Evolutionary conservation across 2,797 vertebrate species (phyloP).

Genomic region (Lacerta agilis): DNA sequence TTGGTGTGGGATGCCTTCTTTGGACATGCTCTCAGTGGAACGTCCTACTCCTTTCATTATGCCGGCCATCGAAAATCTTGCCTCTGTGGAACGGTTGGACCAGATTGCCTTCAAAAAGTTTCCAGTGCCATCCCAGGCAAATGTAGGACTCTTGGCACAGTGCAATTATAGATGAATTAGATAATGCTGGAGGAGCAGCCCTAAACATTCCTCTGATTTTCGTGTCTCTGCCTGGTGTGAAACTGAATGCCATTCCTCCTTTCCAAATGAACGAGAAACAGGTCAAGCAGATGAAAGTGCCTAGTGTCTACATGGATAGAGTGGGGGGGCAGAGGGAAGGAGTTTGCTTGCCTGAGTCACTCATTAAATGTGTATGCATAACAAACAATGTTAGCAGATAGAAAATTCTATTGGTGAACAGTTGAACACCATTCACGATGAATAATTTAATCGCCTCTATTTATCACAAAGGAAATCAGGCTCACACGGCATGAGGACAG

Average conservation of each 20-base stretch:
- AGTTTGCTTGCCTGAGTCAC: slow-evolving; percentile 25
- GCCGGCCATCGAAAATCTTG: too few species aligned
- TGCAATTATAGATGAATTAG: too few species aligned
- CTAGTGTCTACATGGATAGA: not conserved
- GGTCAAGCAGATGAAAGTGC: slow-evolving; percentile 27
- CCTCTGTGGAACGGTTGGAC: too few species aligned
- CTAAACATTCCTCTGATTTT: not conserved
- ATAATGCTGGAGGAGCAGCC: not conserved
- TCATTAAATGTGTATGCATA: slow-evolving; percentile 41
- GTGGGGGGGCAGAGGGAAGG: not conserved
- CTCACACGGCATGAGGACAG: slow-evolving; percentile 7
- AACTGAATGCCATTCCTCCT: slow-evolving; percentile 8
- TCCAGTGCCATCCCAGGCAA: too few species aligned
- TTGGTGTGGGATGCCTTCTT: too few species aligned
- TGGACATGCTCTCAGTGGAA: too few species aligned
- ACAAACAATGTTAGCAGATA: slow-evolving; percentile 33
- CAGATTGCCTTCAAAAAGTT: too few species aligned
- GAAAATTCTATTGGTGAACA: slow-evolving; percentile 29
- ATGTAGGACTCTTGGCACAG: too few species aligned
- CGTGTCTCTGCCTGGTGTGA: not conserved
- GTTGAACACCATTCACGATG: slow-evolving; percentile 33
- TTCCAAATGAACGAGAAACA: slow-evolving; percentile 26
- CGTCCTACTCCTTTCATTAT: too few species aligned
- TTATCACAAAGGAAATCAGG: slow-evolving; percentile 36
- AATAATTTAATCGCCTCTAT: slow-evolving; percentile 47